Conservation (phyloP, 2,113 vertebrate species). For the Azemiops feae region DNA sequence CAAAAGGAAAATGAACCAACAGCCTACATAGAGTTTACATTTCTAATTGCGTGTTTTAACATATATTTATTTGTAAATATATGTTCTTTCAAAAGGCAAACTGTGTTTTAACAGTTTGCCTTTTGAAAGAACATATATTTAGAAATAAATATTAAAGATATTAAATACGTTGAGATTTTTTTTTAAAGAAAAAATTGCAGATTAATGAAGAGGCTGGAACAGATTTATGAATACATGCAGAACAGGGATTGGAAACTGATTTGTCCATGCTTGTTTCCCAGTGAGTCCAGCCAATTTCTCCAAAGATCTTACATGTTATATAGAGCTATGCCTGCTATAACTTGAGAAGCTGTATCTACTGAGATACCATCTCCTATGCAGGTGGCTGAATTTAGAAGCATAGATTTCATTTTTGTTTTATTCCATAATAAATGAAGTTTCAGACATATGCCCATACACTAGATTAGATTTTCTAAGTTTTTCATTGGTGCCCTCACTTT, state of each 20-base stretch:
- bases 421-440: constrained; percentile 25
- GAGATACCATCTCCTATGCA: background rate
- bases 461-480: background rate
- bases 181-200: background rate
- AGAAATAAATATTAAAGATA: background rate
- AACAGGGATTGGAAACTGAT: background rate
- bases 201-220: background rate
- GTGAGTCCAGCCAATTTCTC: background rate
- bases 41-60: background rate
- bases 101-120: background rate
- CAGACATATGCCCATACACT: background rate
- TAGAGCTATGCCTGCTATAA: background rate
- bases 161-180: background rate
- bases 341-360: background rate
- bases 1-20: background rate
- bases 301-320: background rate
- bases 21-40: background rate
- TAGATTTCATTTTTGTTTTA: constrained; percentile 8
- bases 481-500: constrained; percentile 8
- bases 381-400: background rate
- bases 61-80: no score
- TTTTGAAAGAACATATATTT: background rate
- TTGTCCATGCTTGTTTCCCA: background rate
- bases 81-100: no score
- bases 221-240: background rate